A percentile compares a stretch with the other conserved stretches of the same genome.
These are phyloP conservation scores for Nezara viridula DNA, from an alignment of 2,888 invertebrate species.

Conservation along the genomic window DNA sequence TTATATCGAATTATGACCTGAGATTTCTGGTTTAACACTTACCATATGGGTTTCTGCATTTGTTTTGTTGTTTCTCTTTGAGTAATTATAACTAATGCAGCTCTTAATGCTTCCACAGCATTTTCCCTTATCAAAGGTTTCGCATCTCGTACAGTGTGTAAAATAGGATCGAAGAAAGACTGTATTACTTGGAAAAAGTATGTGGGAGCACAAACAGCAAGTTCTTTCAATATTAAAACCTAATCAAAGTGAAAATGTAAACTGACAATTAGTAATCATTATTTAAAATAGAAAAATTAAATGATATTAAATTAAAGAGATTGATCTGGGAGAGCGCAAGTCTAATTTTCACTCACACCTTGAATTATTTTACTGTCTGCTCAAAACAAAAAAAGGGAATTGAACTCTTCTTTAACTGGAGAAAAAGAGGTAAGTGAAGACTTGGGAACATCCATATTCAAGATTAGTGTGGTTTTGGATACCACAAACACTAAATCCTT, in stretches of 20 bases:
- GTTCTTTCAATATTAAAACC: constrained; percentile 89
- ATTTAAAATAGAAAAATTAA: not conserved
- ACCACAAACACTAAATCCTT: no score
- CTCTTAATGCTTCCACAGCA: constrained; percentile 93
- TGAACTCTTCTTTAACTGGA: no score
- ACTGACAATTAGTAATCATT: not conserved
- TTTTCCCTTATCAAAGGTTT: constrained; percentile 93
- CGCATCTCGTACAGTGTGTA: constrained; percentile 91
- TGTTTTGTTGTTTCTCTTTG: constrained; percentile 97
- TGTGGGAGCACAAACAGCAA: constrained; percentile 96
- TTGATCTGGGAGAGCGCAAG: no score
- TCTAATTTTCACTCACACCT: no score
- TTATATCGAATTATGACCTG: no score
- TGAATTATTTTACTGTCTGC: no score
- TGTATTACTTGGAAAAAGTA: constrained; percentile 97
- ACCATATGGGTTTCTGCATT: constrained; percentile 89
- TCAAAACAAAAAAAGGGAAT: no score
- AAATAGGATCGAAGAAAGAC: constrained; percentile 93
- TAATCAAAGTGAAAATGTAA: constrained; percentile 61
- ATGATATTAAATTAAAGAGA: no score
- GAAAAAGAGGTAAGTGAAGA: no score
- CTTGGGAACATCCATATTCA: no score
- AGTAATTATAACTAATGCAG: constrained; percentile 93
- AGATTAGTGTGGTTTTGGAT: no score
- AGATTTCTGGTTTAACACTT: constrained; percentile 64